A percentile compares a stretch with the other conserved stretches of the same genome.
These are phyloP conservation scores for Megamerina dolium DNA, from an alignment of 2,888 invertebrate genomes.

Conservation along the genomic window DNA sequence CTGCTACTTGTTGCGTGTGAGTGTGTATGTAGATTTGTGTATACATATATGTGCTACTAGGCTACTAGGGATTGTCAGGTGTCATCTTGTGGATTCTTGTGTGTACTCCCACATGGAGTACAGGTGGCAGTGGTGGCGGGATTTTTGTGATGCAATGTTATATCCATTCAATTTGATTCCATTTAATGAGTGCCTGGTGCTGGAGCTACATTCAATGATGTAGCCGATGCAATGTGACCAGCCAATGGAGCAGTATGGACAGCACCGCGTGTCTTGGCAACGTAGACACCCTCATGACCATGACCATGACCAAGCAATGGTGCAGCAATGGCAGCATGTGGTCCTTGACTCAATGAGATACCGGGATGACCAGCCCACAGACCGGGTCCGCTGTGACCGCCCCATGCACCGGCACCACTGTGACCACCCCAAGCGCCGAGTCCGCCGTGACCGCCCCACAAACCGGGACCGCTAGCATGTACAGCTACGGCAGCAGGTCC, in stretches of 20 bases:
- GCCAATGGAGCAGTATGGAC: conserved; percentile 43
- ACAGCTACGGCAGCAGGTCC: conserved; percentile 15
- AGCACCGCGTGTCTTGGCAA: conserved; percentile 47
- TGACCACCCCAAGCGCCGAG: conserved; percentile 5
- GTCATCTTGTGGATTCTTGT: too few relatives aligned
- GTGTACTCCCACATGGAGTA: too few relatives aligned
- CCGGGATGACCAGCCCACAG: conserved; percentile 31
- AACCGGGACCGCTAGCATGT: conserved; percentile 4
- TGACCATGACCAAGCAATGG: conserved; percentile 24
- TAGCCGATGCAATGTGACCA: conserved; percentile 37
- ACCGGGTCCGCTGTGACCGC: conserved; percentile 33
- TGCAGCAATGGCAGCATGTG: conserved; percentile 16
- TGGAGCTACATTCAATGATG: conserved; percentile 49
- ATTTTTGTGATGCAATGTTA: too few relatives aligned
- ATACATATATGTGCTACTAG: too few relatives aligned
- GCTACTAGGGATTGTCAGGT: too few relatives aligned
- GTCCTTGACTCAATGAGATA: conserved; percentile 42
- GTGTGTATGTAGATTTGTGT: too few relatives aligned
- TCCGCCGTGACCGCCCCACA: not conserved
- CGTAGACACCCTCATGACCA: conserved; percentile 33
- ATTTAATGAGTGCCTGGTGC: conserved; percentile 49
- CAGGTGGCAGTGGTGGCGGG: not conserved
- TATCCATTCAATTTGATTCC: not conserved
- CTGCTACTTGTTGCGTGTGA: not conserved
- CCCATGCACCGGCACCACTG: conserved; percentile 13